These are phyloP conservation scores for Xenentodon cancila DNA, from an alignment of 2,797 vertebrate genomes.

Conservation along the genomic window DNA sequence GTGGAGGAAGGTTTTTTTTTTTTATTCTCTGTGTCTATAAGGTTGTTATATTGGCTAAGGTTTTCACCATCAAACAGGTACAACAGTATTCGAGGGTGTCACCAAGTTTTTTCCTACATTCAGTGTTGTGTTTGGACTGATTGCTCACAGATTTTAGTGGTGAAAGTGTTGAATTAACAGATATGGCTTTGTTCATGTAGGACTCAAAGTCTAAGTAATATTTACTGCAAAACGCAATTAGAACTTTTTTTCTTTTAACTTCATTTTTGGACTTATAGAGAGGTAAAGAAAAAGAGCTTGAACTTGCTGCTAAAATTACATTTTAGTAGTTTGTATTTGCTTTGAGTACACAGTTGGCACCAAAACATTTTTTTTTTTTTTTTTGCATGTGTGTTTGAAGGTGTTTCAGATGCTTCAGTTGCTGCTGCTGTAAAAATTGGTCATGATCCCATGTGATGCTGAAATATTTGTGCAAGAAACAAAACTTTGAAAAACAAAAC, in stretches of 20 bases:
- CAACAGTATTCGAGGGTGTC: slow-evolving; percentile 7
- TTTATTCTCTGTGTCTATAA: slow-evolving; percentile 38
- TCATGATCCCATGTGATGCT: slow-evolving; percentile 26
- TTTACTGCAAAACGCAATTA: too few species aligned
- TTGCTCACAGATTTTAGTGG: too few species aligned
- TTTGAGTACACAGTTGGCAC: too few species aligned
- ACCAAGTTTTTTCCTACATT: neutral
- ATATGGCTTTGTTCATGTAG: too few species aligned
- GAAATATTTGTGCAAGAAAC: slow-evolving; percentile 17
- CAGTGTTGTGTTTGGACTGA: neutral
- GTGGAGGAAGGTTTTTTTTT: slow-evolving; percentile 12
- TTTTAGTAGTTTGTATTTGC: slow-evolving; percentile 20
- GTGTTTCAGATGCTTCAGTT: slow-evolving; percentile 25
- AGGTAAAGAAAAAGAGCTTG: neutral
- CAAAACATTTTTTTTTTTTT: slow-evolving; percentile 39
- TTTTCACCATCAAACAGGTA: slow-evolving; percentile 8
- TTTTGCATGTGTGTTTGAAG: slow-evolving; percentile 28
- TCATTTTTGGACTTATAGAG: too few species aligned
- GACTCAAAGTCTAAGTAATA: too few species aligned
- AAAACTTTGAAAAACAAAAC: neutral
- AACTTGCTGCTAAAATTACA: slow-evolving; percentile 9
- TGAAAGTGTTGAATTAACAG: too few species aligned
- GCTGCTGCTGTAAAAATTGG: slow-evolving; percentile 43
- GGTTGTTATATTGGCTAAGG: slow-evolving; percentile 29
- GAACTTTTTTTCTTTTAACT: too few species aligned